Evolutionary conservation across 2,888 invertebrate genomes (phyloP), one percentile per base, ranked within the genome.

Genomic region (Mechanitis mazaeus): DNA sequence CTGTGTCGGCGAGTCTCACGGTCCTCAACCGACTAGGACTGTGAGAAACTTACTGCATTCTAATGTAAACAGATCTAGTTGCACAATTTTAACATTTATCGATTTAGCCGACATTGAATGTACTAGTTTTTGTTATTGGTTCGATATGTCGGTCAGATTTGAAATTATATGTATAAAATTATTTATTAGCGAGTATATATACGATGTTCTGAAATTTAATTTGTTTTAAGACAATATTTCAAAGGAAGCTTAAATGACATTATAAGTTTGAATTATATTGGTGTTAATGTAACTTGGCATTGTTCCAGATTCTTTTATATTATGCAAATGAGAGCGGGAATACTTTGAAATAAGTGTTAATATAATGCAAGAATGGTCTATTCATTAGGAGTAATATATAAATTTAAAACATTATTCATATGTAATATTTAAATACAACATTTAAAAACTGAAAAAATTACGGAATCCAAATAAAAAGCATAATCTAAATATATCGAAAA

Each of bases 1-100:
- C 70, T 68, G 67, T 71, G 71, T 73, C 71, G 71, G 69, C 61
- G 63, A 62, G 62, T 65, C 67, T 68, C 70, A 63, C 67, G 64
- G 60, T 56, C 64, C 60, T 69, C 71, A 67, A 60, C 59, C 61
- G 64, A 68, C 68, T 68, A 20, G 20, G 20, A 20, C 66, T 68
- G 66, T 69, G 68, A 69, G 42, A 65, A 20, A 67, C 67, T 65
- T 61, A 62, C 65, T 67, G 61, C 64, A 68, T 69, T 67, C 63
- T 68, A 64, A 66, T 66, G 61, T 66, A 67, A 60, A 62, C 64
- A 63, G 56, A 58, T 60, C 64, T 58, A 50, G 59, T 67, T 64
- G 58, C 59, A 59, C 61, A 65, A 68, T 61, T 58, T 56, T 53
- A 61, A 56, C 61, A 58, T 61, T 63, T 57, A 56, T 58, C 46